These are phyloP conservation scores for Manacus vitellinus DNA, from an alignment of 2,113 vertebrate species.

Conservation along the genomic window DNA sequence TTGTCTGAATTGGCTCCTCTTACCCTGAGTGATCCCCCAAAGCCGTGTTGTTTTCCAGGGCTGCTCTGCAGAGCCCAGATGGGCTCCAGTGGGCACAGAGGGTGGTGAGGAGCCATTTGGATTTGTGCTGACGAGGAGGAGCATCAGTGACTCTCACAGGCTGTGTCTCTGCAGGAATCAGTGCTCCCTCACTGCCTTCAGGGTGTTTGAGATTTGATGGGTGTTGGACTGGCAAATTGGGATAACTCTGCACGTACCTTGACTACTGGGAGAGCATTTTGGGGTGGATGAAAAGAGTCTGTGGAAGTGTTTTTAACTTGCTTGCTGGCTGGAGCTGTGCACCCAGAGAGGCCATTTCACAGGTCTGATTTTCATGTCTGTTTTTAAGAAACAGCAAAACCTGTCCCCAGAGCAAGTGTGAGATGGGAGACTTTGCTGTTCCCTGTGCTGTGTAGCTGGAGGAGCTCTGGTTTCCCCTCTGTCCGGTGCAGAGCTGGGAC, in stretches of 20 bases:
- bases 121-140: background rate
- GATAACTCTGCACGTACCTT: background rate
- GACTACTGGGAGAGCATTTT: background rate
- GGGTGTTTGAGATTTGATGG: background rate
- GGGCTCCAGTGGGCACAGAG: rapidly evolving
- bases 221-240: rapidly evolving
- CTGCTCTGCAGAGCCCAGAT: background rate
- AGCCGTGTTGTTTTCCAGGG: background rate
- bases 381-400: background rate
- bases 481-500: rapidly evolving
- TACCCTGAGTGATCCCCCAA: background rate
- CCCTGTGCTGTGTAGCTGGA: background rate
- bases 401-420: background rate
- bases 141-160: background rate
- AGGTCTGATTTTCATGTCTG: background rate
- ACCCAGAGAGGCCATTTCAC: background rate
- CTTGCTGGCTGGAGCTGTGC: background rate
- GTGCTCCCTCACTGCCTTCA: background rate
- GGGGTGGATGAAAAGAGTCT: background rate
- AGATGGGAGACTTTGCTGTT: background rate
- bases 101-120: background rate
- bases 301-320: rapidly evolving
- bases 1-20: background rate
- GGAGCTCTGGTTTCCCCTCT: background rate
- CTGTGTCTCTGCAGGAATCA: background rate